These are phyloP conservation scores for Platycheirus albimanus DNA, from an alignment of 2,888 invertebrate genomes.

Conservation along the genomic window DNA sequence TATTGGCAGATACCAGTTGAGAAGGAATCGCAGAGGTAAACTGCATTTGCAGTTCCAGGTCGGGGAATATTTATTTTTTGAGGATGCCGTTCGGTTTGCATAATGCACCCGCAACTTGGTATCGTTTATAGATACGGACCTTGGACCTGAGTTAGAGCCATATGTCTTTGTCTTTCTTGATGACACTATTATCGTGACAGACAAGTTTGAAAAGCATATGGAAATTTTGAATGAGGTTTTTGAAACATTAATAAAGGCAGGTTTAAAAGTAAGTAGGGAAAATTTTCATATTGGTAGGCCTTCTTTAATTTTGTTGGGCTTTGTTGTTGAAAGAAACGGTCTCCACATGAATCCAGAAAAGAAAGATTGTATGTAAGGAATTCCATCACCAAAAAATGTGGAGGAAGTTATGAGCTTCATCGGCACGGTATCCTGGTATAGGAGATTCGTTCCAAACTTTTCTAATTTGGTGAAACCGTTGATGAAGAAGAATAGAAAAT, in stretches of 20 bases:
- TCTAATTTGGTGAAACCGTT: neutral
- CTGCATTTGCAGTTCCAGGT: neutral
- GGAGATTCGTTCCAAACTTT: neutral
- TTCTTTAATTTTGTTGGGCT: neutral
- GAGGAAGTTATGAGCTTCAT: neutral
- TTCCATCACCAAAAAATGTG: neutral
- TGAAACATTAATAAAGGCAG: neutral
- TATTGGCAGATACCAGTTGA: slow-evolving; percentile 12
- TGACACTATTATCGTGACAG: slow-evolving; percentile 26
- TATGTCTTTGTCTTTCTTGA: slow-evolving; percentile 28
- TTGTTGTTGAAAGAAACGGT: neutral
- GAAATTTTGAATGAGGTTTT: neutral
- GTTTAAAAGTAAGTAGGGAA: neutral
- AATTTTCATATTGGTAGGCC: neutral
- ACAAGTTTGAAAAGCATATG: slow-evolving; percentile 5
- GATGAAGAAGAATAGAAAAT: neutral
- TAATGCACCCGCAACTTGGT: slow-evolving; percentile 23
- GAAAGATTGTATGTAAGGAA: neutral
- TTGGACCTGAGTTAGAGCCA: slow-evolving; percentile 15
- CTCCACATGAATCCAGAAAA: slow-evolving; percentile 1
- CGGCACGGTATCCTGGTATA: neutral
- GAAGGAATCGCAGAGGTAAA: neutral
- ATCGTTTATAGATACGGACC: slow-evolving; percentile 13
- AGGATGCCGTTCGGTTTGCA: slow-evolving; percentile 38
- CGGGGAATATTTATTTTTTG: slow-evolving; percentile 3